phyloP scores from a whole-genome alignment of 2,888 invertebrate species.

The Caenorhabditis sp. region DNA sequence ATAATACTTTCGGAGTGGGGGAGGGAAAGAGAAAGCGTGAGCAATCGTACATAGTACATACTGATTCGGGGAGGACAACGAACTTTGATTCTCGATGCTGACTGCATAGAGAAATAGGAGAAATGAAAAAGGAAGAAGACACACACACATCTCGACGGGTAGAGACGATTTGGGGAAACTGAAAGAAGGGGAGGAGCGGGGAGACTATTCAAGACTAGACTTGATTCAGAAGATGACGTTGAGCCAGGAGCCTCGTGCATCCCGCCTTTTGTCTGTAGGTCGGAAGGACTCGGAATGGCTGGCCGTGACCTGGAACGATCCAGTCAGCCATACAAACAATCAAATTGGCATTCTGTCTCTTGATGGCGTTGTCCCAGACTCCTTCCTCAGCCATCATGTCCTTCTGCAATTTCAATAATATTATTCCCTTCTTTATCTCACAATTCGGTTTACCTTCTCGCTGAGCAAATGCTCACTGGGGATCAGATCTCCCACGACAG shows the following conservation, averaged over 20 bases:
- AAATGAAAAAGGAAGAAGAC: conserved; percentile 11
- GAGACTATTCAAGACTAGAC: conserved; percentile 18
- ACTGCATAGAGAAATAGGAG: conserved; percentile 35
- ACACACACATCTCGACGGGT: conserved; percentile 14
- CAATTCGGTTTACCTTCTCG: conserved; percentile 76
- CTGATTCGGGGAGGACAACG: conserved; percentile 42
- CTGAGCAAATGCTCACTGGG: conserved; percentile 77
- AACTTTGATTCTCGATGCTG: conserved; percentile 29
- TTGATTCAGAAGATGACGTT: conserved; percentile 74
- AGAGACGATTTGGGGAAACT: conserved; percentile 20
- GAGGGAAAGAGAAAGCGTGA: conserved; percentile 49
- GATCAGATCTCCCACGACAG: conserved; percentile 87
- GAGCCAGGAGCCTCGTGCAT: conserved; percentile 77
- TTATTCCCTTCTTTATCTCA: too few relatives aligned
- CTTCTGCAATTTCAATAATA: conserved; percentile 51
- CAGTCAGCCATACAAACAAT: conserved; percentile 82
- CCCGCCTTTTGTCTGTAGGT: conserved; percentile 80
- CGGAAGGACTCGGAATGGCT: conserved; percentile 80
- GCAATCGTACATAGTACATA: conserved; percentile 71
- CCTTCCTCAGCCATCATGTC: conserved; percentile 79
- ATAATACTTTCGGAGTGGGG: conserved; percentile 52
- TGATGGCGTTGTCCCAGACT: conserved; percentile 81
- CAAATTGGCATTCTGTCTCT: conserved; percentile 81
- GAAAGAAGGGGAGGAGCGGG: conserved; percentile 1
- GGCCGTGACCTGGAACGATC: conserved; percentile 82